Conservation (phyloP, 2,797 vertebrate genomes). For the Lutjanus campechanus region DNA sequence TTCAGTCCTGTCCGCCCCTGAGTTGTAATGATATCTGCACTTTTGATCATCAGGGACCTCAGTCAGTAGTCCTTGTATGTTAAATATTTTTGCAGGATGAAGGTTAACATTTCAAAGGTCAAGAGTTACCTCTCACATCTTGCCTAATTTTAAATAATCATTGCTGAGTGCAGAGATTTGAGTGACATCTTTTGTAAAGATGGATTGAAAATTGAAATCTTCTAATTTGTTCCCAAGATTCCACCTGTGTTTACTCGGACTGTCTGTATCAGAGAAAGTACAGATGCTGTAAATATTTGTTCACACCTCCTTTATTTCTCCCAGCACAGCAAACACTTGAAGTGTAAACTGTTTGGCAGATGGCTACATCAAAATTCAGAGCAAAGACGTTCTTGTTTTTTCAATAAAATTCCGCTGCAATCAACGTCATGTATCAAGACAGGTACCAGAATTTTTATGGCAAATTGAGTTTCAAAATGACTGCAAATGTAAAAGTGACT, state of each 20-base stretch:
- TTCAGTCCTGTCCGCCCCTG: too few species aligned
- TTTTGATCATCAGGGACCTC: too few species aligned
- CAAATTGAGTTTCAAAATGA: conserved; percentile 23
- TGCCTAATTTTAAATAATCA: neutral
- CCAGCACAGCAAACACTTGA: conserved; percentile 22
- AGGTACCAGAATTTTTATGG: neutral
- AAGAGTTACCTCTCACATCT: neutral
- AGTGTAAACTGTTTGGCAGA: conserved; percentile 59
- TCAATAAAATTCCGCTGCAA: conserved; percentile 13
- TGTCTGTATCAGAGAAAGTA: conserved; percentile 23
- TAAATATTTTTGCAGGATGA: too few species aligned
- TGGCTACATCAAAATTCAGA: conserved; percentile 55
- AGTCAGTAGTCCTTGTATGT: too few species aligned
- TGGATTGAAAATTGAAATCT: conserved; percentile 27
- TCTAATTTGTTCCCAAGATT: conserved; percentile 30
- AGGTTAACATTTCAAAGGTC: neutral
- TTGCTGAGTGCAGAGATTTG: neutral
- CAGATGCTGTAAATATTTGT: conserved; percentile 62
- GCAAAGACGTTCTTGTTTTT: conserved; percentile 7
- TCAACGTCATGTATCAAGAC: conserved; percentile 15
- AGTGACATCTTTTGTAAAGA: conserved; percentile 17
- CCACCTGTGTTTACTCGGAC: conserved; percentile 40
- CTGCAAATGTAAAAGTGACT: conserved; percentile 27
- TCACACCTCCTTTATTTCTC: conserved; percentile 36
- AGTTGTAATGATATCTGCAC: too few species aligned